These are phyloP conservation scores for Epistrophella euchroma DNA, from an alignment of 2,888 invertebrate genomes.

Conservation along the genomic window DNA sequence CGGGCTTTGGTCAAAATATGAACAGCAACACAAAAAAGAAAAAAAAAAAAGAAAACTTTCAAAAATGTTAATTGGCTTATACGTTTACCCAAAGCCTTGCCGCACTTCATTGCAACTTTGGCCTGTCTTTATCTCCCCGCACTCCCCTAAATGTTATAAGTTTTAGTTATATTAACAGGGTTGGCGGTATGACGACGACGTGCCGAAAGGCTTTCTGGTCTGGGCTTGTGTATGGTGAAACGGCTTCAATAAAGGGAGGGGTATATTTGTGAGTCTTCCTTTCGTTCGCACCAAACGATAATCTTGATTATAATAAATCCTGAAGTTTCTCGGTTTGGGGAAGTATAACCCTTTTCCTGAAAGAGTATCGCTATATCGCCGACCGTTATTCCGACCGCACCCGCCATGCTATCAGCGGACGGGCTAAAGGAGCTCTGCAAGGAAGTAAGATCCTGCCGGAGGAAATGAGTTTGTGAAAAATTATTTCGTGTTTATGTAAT, in stretches of 20 bases:
- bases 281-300: conserved; percentile 74
- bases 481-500: conserved; percentile 75
- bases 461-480: conserved; percentile 75
- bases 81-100: conserved; percentile 27
- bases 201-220: conserved; percentile 43
- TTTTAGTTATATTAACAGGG: conserved; percentile 63
- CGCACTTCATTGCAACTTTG: conserved; percentile 43
- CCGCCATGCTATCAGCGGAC: conserved; percentile 27
- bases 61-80: conserved; percentile 75
- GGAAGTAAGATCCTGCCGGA: conserved; percentile 51
- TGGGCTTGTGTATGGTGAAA: neutral
- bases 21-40: neutral
- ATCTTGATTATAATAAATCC: conserved; percentile 76
- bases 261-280: conserved; percentile 63
- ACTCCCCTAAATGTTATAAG: conserved; percentile 9
- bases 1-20: conserved; percentile 30
- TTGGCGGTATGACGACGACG: conserved; percentile 52
- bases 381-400: conserved; percentile 19
- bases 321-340: conserved; percentile 68
- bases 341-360: conserved; percentile 67
- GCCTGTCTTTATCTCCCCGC: neutral
- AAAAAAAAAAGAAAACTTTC: conserved; percentile 57
- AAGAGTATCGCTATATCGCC: conserved; percentile 20
- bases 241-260: neutral
- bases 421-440: conserved; percentile 49